These are phyloP conservation scores for Phyllotreta cruciferae DNA, from an alignment of 2,888 invertebrate genomes.

Conservation along the genomic window DNA sequence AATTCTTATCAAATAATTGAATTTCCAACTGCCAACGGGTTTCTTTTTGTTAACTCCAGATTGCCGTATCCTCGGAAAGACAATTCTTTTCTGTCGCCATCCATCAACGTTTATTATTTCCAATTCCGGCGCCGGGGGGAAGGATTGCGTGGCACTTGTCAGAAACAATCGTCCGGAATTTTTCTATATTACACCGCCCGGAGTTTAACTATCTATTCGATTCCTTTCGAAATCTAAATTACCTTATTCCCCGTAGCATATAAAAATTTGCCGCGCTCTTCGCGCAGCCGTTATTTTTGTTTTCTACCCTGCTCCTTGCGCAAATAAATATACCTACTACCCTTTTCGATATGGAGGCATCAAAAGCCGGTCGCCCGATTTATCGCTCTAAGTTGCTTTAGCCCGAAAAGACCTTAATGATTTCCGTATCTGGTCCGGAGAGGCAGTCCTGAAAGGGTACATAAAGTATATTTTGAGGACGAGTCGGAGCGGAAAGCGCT, in stretches of 20 bases:
- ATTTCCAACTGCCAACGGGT: conserved; percentile 27
- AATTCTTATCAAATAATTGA: conserved; percentile 43
- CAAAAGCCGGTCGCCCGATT: conserved; percentile 23
- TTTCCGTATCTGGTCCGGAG: conserved; percentile 28
- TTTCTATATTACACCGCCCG: not conserved
- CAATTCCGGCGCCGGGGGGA: conserved; percentile 12
- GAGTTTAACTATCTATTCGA: too few species aligned
- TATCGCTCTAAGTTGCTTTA: conserved; percentile 28
- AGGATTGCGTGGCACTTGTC: conserved; percentile 19
- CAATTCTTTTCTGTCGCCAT: conserved; percentile 28
- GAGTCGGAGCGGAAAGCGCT: conserved; percentile 26
- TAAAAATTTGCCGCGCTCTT: too few species aligned
- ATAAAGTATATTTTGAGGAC: conserved; percentile 23
- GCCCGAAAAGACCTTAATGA: conserved; percentile 29
- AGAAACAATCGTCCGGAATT: conserved; percentile 18
- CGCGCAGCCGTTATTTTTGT: too few species aligned
- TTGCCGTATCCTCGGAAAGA: conserved; percentile 24
- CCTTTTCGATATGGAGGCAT: not conserved
- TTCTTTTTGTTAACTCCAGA: conserved; percentile 23
- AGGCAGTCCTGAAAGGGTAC: conserved; percentile 25
- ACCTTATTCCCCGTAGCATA: too few species aligned
- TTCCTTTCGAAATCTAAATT: too few species aligned
- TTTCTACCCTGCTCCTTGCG: too few species aligned
- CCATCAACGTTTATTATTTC: conserved; percentile 26
- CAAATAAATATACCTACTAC: too few species aligned